Base-by-base conservation (phyloP, 2,113 vertebrate genomes). In the Probosciger aterrimus region DNA sequence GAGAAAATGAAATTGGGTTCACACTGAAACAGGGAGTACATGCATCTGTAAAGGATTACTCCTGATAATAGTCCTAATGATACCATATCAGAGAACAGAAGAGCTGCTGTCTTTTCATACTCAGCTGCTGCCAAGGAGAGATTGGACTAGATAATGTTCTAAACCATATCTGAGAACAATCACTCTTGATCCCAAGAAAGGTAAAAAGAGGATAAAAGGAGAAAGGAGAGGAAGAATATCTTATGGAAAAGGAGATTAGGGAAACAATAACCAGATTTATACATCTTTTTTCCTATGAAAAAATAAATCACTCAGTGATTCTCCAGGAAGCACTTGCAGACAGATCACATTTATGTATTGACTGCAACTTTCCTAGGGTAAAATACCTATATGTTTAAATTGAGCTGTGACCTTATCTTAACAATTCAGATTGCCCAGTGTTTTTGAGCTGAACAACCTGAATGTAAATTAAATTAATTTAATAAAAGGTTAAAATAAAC, bases 21-120 rank as follows among this genome's bases (percentile, higher is more conserved):
- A 46, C 27, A 53, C 39, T 93, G 47, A 75, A 39, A 82, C 17
- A 70, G 52, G 69, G 33, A 41, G 39, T 53, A 62, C 63, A 43
- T 1, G 5, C 22, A 74, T 55, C 30, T 92, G 60, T 41, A 90
- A 77, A 59, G 78, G 35, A 83, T 69, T 64, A 20, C 35, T 87
- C 53, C 80, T 81, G 70, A 65, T 90, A 79, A 78, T 43, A 92
- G n/a, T n/a, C 62, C 31, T 96, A 93, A 84, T 64, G 77, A 91
- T 70, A 85, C 41, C 69, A 74, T 86, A 95, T 86, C 65, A 78
- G 65, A 92, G 50, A 55, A 83, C 59, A 85, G 83, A 82, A 95
- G 71, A 77, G 90, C 70, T 90, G 84, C 93, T 96, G 68, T 68
- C 79, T 95, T 89, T 70, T 89, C 84, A 88, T 85, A 71, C 27